Conservation (phyloP, 2,888 invertebrate genomes). For the Drosophila rubida region DNA sequence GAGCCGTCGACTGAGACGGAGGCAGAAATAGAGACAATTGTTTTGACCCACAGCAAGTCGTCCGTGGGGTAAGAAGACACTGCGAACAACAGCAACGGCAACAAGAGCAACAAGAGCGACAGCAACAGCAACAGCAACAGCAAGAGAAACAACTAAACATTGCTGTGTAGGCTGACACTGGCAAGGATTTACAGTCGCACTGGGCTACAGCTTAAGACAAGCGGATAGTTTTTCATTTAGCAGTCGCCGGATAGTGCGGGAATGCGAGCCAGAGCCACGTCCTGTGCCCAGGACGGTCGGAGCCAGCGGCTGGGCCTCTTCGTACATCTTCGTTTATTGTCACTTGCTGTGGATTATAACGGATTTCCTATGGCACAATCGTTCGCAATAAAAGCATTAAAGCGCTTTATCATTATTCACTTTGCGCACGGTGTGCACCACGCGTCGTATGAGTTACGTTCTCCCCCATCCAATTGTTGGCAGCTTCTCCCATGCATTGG, state of each 20-base stretch:
- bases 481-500: not conserved
- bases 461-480: not conserved
- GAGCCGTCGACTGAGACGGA: not conserved
- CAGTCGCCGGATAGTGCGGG: slow-evolving; percentile 3
- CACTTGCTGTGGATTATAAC: slow-evolving; percentile 81
- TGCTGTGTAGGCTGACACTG: slow-evolving; percentile 45
- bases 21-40: slow-evolving; percentile 22
- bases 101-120: slow-evolving; percentile 19
- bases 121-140: slow-evolving; percentile 10
- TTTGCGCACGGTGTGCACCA: slow-evolving; percentile 67
- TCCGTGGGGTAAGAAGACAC: not conserved
- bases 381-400: slow-evolving; percentile 81
- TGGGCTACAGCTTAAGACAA: slow-evolving; percentile 43
- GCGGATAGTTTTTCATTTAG: slow-evolving; percentile 70
- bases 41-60: slow-evolving; percentile 22
- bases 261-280: slow-evolving; percentile 6
- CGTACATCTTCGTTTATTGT: slow-evolving; percentile 75
- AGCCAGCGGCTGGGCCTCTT: slow-evolving; percentile 9
- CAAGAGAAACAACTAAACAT: not conserved
- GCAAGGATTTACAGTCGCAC: slow-evolving; percentile 49
- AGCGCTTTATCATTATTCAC: slow-evolving; percentile 81
- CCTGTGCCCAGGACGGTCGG: not conserved
- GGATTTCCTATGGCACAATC: slow-evolving; percentile 77
- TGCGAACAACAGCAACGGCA: slow-evolving; percentile 25
- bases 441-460: slow-evolving; percentile 61